Evolutionary conservation across 2,888 invertebrate species (phyloP), one percentile per base, ranked within the genome.

Genomic region (Baronia brevicornis): DNA sequence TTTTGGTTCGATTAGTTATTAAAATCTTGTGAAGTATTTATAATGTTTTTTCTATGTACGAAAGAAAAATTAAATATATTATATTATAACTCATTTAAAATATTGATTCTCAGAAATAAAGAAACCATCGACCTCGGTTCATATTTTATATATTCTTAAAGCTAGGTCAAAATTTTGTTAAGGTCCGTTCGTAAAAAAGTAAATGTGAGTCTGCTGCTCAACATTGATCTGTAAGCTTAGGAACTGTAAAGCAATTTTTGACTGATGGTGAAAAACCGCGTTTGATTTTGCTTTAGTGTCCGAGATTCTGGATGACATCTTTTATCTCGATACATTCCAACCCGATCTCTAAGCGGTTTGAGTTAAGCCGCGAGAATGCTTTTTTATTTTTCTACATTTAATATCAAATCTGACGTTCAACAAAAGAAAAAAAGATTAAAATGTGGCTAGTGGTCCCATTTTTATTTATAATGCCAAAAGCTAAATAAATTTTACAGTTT

Each of bases 281-380:
- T 58, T 64, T 55, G 62, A 55, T 69, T 71, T 71, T 46, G 64
- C 62, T 54, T 63, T 67, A 61, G 60, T 59, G 65, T 66, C 65
- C 58, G 60, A 61, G 68, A 70, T 73, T 78, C 71, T 68, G 75
- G 77, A 78, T 80, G 80, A 80, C 79, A 80, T 80, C 74, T 67
- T 79, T 79, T 79, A 82, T 82, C 79, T 68, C 69, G 72, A 77
- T 72, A 73, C 74, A 79, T 80, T 80, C 77, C 73, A 56, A 60
- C 48, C 53, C 60, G 62, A 64, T 68, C 67, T 72, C 68, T 66
- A 65, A 51, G 52, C 53, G 66, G 63, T 60, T 66, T 63, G 51
- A 59, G 54, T 59, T 59, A 48, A 61, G 61, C 60, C 60, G 59
- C 63, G 42, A 49, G 28, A 19, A 23, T 27, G 7, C 27, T 30